Evolutionary conservation across 92 coral and sea anemone genomes (phyloP).

Genomic region (Epizoanthus ramosus): DNA sequence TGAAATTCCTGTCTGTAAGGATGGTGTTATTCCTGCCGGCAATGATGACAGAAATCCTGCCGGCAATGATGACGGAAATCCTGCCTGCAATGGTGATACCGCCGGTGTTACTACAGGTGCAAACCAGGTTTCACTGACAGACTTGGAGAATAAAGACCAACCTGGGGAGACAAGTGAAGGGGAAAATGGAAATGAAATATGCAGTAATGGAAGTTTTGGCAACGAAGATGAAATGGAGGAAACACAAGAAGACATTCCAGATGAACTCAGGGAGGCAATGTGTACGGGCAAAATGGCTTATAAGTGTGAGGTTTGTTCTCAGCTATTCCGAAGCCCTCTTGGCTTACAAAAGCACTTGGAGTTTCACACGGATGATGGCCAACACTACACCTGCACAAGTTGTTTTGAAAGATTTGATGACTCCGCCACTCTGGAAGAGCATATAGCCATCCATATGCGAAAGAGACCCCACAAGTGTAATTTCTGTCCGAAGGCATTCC

Average conservation of each 20-base stretch:
- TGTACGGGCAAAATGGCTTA: slow-evolving; percentile 62
- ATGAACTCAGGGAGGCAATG: slow-evolving; percentile 55
- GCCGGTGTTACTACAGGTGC: background rate
- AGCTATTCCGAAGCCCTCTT: slow-evolving; percentile 87
- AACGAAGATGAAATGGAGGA: slow-evolving; percentile 38
- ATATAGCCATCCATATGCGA: slow-evolving; percentile 77
- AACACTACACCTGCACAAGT: slow-evolving; percentile 83
- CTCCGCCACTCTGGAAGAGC: slow-evolving; percentile 73
- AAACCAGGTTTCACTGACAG: slow-evolving; percentile 5
- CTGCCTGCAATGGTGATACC: background rate
- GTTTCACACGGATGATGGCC: slow-evolving; percentile 91
- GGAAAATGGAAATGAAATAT: background rate
- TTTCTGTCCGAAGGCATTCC: slow-evolving; percentile 92
- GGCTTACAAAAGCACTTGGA: slow-evolving; percentile 97
- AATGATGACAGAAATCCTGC: background rate
- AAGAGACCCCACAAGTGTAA: slow-evolving; percentile 94
- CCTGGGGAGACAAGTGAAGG: background rate
- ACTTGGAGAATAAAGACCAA: slow-evolving; percentile 1
- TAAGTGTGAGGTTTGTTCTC: slow-evolving; percentile 93
- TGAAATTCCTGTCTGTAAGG: no score
- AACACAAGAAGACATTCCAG: background rate
- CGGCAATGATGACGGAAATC: background rate
- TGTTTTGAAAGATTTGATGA: slow-evolving; percentile 80
- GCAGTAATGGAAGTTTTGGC: slow-evolving; percentile 9
- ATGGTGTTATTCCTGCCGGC: background rate